Evolutionary conservation across 2,113 vertebrate species (phyloP), one percentile per base, ranked within the genome.

Genomic region (Alligator mississippiensis): DNA sequence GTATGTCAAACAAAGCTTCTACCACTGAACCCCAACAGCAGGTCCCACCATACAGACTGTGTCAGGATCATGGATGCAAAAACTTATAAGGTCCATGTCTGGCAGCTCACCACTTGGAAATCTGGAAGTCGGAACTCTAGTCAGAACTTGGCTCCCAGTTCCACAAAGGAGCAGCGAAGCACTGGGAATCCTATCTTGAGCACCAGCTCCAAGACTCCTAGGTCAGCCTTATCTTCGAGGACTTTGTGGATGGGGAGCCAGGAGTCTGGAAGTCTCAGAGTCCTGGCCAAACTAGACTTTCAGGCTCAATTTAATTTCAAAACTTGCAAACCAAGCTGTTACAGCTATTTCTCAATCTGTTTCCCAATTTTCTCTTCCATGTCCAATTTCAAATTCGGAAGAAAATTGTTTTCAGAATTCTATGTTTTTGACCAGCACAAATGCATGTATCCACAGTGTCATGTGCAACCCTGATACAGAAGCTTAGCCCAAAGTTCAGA

Each of bases 301-400:
- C 47, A 47, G 47, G 47, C 47, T 47, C 47, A 8, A 9, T 47
- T 47, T 47, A 47, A 47, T 47, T 47, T 47, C 47, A 47, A 47
- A 47, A 47, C 47, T 47, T 47, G 47, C 47, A 47, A 47, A 47
- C 47, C 47, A 47, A 47, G 47, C 47, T 47, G 47, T 47, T 47
- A 47, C 47, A 47, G 47, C 9, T 47, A 47, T 47, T 47, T 47
- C 47, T 47, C 47, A 47, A 47, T 7, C 47, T 47, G 47, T 30
- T 84, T 25, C 86, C 76, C 83, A 85, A 86, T 84, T 30, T 34
- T 84, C 25, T 12, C 9, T 89, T 90, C 85, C 82, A 92, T 81
- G 12, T 61, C 38, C 89, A 85, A 89, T 82, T 88, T 90, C 80
- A 59, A 55, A 93, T 74, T 47, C 47, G 7, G 47, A 47, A 47